Evolutionary conservation across 1,140 invertebrate genomes (phyloP), one percentile per base, ranked within the genome.

Genomic region (Panonychus citri): DNA sequence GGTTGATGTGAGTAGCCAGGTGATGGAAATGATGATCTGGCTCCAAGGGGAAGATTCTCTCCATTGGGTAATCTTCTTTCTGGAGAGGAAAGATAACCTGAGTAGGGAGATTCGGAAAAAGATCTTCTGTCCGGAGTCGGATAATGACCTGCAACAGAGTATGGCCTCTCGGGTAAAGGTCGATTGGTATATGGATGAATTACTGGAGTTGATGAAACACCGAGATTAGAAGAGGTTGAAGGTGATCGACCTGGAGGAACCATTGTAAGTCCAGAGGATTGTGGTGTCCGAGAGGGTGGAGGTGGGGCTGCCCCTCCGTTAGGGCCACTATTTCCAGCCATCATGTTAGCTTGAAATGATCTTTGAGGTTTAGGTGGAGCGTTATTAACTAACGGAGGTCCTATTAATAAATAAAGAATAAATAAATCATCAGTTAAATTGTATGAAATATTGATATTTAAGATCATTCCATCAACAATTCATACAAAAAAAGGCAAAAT

Each of bases 11-110:
- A 77, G 64, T 69, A 70, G 10, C 66, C 42, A 51, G 49, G 49
- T 27, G 26, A 30, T 15, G 49, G 26, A n/a, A 25, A 27, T 21
- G 15, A 27, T 48, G 64, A 69, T 63, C 60, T 71, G 73, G 56
- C 71, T 46, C 40, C 24, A 53, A 25, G 28, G 5, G 17, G 17
- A n/a, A 51, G 26, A 30, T 30, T 51, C 25, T 51, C 49, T 15
- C n/a, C 42, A 37, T 40, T 53, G 27, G 30, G 60, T 39, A 62
- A 46, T 43, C 64, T 62, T 26, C 84, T 73, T 65, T 88, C 85
- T 0, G 85, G 84, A 17, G 84, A 88, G 55, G 83, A 85, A 75
- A 85, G 82, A 66, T 87, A 88, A 13, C 82, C 82, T 64, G 71
- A 74, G 62, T 85, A n/a, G n/a, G n/a, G n/a, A n/a, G n/a, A 83